phyloP scores from a whole-genome alignment of 2,113 vertebrate genomes.

The Maccullochella peelii region DNA sequence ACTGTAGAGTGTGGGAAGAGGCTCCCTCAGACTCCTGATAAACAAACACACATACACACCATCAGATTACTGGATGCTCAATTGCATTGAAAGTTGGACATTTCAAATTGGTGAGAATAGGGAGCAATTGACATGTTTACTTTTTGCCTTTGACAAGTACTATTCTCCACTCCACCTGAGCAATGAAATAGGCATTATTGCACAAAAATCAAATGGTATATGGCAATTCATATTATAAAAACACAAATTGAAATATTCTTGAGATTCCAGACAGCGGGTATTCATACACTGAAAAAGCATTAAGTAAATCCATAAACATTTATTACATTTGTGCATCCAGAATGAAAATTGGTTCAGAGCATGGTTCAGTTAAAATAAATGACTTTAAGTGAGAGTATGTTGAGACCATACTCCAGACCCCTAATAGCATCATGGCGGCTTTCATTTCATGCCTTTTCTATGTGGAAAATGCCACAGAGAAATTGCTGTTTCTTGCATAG shows the following conservation, averaged over 20 bases:
- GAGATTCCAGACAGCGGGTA: not conserved
- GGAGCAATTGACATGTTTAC: not conserved
- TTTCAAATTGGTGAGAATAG: not conserved
- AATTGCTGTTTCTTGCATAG: conserved; percentile 53
- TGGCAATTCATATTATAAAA: not conserved
- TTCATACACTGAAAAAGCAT: conserved; percentile 20
- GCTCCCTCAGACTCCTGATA: not conserved
- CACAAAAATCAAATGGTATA: not conserved
- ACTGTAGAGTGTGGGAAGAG: not conserved
- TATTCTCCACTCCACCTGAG: not conserved
- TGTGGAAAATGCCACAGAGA: conserved; percentile 61
- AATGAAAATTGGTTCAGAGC: conserved; percentile 51
- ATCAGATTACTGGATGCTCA: not conserved
- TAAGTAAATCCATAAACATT: conserved; percentile 47
- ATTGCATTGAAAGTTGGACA: not conserved
- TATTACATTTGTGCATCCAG: conserved; percentile 38
- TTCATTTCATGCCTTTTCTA: conserved; percentile 69
- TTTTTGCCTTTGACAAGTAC: not conserved
- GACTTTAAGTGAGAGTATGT: conserved; percentile 50
- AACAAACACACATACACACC: not conserved
- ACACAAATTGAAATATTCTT: conserved; percentile 15
- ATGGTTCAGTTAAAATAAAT: conserved; percentile 60
- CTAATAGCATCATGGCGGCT: conserved; percentile 51
- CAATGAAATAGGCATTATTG: not conserved
- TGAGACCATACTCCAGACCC: conserved; percentile 55